These are phyloP conservation scores for Aldrovandia affinis DNA, from an alignment of 2,797 vertebrate species.

Conservation along the genomic window DNA sequence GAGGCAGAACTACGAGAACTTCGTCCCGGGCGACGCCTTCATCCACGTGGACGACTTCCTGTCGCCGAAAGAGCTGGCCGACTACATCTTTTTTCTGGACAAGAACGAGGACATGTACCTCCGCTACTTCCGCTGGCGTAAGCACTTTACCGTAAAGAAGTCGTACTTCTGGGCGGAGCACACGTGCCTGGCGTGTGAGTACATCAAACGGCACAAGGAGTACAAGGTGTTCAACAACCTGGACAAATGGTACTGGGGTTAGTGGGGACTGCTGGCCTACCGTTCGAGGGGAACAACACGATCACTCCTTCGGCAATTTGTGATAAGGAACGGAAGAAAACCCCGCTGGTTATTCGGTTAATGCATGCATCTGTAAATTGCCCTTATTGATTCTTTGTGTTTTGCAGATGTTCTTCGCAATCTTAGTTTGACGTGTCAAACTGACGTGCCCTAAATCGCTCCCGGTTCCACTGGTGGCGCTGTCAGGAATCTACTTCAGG, in stretches of 20 bases:
- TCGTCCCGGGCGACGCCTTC: slow-evolving; percentile 93
- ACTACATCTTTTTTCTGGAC: slow-evolving; percentile 91
- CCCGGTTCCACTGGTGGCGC: neutral
- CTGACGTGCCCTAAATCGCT: neutral
- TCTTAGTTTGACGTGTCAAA: neutral
- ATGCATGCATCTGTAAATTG: neutral
- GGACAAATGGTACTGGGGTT: slow-evolving; percentile 98
- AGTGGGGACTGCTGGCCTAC: slow-evolving; percentile 40
- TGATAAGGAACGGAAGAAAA: neutral
- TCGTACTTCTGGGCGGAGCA: slow-evolving; percentile 94
- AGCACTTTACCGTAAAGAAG: slow-evolving; percentile 92
- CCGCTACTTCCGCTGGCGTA: slow-evolving; percentile 94
- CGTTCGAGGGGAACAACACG: neutral
- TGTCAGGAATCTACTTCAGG: neutral
- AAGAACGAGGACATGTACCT: slow-evolving; percentile 93
- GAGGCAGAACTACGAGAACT: slow-evolving; percentile 96
- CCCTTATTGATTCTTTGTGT: neutral
- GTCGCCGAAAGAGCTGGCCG: slow-evolving; percentile 91
- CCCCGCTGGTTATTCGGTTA: neutral
- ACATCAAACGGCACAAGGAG: slow-evolving; percentile 91
- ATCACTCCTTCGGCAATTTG: neutral
- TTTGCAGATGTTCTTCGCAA: neutral
- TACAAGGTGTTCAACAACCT: slow-evolving; percentile 92
- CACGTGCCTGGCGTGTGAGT: slow-evolving; percentile 92
- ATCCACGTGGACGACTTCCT: slow-evolving; percentile 96